phyloP scores from a whole-genome alignment of 2,888 invertebrate species.

The Amaurobius ferox region DNA sequence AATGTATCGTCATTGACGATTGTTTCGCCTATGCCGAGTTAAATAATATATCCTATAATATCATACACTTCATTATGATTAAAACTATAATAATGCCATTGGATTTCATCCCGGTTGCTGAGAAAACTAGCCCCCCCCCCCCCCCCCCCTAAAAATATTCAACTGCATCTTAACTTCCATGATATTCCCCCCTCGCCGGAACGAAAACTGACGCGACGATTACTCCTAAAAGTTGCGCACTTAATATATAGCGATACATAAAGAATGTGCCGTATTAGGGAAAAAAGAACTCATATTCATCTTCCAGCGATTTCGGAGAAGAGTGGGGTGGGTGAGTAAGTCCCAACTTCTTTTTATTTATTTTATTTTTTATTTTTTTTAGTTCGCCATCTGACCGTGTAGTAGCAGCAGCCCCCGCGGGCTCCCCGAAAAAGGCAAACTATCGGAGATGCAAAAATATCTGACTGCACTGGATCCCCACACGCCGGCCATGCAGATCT shows the following conservation, averaged over 20 bases:
- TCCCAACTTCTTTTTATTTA: neutral
- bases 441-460: slow-evolving; percentile 68
- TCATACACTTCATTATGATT: too few relatives aligned
- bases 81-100: too few relatives aligned
- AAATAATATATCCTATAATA: too few relatives aligned
- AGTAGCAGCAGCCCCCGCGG: slow-evolving; percentile 48
- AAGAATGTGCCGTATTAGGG: slow-evolving; percentile 1
- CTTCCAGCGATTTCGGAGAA: neutral
- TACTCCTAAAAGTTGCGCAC: neutral
- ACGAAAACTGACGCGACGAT: neutral
- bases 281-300: neutral
- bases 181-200: neutral
- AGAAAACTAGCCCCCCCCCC: too few relatives aligned
- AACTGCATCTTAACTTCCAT: neutral
- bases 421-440: slow-evolving; percentile 29
- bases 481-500: slow-evolving; percentile 67
- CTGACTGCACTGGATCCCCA: slow-evolving; percentile 54
- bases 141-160: neutral
- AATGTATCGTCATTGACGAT: too few relatives aligned
- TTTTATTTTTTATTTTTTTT: slow-evolving; percentile 28
- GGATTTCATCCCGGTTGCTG: too few relatives aligned
- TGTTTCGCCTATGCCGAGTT: too few relatives aligned
- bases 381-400: slow-evolving; percentile 51
- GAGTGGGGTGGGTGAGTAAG: neutral
- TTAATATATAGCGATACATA: slow-evolving; percentile 1